Evolutionary conservation across 92 coral and sea anemone species (phyloP), one percentile per base, ranked within the genome.

Genomic region (Chrysogorgia sp.): DNA sequence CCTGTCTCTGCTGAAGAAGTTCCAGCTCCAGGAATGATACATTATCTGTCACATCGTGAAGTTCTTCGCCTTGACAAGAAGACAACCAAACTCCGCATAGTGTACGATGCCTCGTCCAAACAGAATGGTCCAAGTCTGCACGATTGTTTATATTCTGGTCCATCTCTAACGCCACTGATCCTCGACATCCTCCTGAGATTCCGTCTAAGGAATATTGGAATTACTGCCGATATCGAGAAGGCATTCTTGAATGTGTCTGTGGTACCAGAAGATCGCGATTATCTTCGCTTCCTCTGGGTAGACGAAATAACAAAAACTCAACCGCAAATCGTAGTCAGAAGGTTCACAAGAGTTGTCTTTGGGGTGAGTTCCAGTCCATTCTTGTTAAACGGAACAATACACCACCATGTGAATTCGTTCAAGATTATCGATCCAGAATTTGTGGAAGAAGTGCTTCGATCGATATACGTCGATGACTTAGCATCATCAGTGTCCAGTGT

Each of bases 241-340:
- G n/a, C n/a, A n/a, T n/a, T 84, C 70, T 56, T 84, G 49, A 84
- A 79, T 30, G 60, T 79, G n/a, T 55, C 84, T 9, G 65, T 77
- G 17, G 33, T 57, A 17, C 80, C 80, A 8, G 88, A 78, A 62
- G 77, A 70, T 57, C 81, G 88, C 22, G 71, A 69, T 56, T 78
- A 62, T 32, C 84, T 71, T 1, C 79, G 60, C 26, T 75, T 75
- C 56, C 56, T 75, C 13, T 75, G 81, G 69, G 24, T 58, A 2
- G 56, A 75, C 21, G 72, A 77, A 19, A 43, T 58, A 45, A 40
- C 30, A 28, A 75, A 45, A 52, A 47, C 48, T 23, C 26, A 53
- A 15, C 67, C 81, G 22, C 67, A 59, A n/a, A 75, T 75, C 22
- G 59, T 40, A 17, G 81, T 59, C 24, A 8, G 33, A 47, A 40